A percentile compares a stretch with the other conserved stretches of the same genome.
Conservation (phyloP, 2,888 invertebrate species). For the Ischnura elegans region DNA sequence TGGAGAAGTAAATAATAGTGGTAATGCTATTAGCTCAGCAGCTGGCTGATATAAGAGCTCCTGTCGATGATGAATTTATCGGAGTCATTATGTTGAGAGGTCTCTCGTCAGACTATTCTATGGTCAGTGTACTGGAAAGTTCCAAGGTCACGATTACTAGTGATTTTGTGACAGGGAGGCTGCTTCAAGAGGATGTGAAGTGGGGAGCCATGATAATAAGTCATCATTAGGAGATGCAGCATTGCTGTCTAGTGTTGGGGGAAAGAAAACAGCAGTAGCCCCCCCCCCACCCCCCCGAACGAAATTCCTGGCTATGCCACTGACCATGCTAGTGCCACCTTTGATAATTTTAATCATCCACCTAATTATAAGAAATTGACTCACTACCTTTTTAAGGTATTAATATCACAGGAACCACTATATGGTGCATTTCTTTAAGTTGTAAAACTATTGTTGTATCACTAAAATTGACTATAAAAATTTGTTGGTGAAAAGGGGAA, state of each 20-base stretch:
- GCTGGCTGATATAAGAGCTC: conserved; percentile 38
- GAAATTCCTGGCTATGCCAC: too few species aligned
- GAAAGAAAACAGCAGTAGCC: not conserved
- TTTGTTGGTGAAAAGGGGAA: too few species aligned
- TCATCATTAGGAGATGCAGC: not conserved
- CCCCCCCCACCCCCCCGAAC: too few species aligned
- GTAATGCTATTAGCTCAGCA: conserved; percentile 5
- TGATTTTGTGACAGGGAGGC: not conserved
- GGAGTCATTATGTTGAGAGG: not conserved
- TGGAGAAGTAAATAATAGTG: not conserved
- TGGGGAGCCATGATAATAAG: not conserved
- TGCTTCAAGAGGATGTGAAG: not conserved
- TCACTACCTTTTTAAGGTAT: too few species aligned
- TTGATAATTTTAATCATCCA: too few species aligned
- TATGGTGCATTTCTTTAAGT: too few species aligned
- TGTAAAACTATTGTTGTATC: too few species aligned
- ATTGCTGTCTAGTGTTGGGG: not conserved
- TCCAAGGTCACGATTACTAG: not conserved
- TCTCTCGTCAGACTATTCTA: not conserved
- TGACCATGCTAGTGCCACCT: too few species aligned
- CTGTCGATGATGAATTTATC: not conserved
- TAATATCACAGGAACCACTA: too few species aligned
- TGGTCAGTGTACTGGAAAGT: not conserved
- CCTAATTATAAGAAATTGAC: too few species aligned
- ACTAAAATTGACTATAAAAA: too few species aligned